A percentile compares a stretch with the other conserved stretches of the same genome.
Conservation (phyloP, 2,113 vertebrate species). For the Camelus dromedarius region DNA sequence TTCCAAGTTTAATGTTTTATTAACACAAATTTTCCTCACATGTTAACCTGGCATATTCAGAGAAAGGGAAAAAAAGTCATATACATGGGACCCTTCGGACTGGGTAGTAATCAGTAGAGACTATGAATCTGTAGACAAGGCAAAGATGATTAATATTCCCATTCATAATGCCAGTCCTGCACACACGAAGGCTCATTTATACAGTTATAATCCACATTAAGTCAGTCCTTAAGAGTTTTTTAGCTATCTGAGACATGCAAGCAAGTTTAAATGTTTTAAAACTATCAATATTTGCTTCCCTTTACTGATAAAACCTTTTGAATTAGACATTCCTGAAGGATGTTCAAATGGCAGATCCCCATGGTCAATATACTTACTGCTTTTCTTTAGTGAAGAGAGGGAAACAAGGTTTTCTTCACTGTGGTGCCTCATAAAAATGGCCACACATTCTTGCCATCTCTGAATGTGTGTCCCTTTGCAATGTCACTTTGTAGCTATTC, state of each 20-base stretch:
- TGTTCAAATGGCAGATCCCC: neutral
- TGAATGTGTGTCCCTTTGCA: neutral
- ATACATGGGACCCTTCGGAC: neutral
- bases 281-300: neutral
- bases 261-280: slow-evolving; percentile 16
- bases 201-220: neutral
- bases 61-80: neutral
- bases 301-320: neutral
- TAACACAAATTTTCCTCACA: neutral
- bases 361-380: neutral
- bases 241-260: neutral
- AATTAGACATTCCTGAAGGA: neutral
- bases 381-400: neutral
- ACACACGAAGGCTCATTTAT: neutral
- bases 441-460: neutral
- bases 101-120: neutral
- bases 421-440: neutral
- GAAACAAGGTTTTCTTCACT: neutral
- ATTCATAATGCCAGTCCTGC: neutral
- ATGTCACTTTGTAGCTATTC: neutral
- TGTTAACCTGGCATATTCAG: neutral
- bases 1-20: neutral
- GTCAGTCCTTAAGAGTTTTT: neutral
- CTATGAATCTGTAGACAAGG: neutral
- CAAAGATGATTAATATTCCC: neutral